Evolutionary conservation across 2,113 vertebrate species (phyloP), one percentile per base, ranked within the genome.

Genomic region (Clarias batrachus): DNA sequence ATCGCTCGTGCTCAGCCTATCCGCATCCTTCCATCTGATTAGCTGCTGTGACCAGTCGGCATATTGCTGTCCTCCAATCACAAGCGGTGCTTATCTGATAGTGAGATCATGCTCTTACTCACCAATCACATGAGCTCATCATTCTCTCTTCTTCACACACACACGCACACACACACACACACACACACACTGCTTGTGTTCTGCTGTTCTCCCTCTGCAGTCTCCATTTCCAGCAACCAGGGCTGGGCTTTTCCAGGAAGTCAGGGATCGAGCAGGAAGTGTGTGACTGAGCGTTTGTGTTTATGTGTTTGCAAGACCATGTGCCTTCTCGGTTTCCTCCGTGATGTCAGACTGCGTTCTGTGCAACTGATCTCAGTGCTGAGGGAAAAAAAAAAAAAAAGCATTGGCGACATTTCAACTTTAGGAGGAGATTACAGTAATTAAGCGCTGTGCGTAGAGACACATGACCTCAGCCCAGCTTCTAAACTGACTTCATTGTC

Each of bases 51-150:
- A 3, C 9, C 52, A 57, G 56, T 87, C 89, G 30, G 87, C 85
- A 88, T 66, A 90, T 56, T 81, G 65, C 82, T 54, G 27, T 82
- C 33, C 62, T 63, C 89, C 89, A 90, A 90, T 90, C 89, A 83
- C 37, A 78, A 57, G 27, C 33, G 25, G 60, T 14, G 70, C 68
- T 82, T 84, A 83, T 84, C 79, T 25, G 84, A 13, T 33, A 52
- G 84, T 88, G 89, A 90, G 81, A 81, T 90, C 89, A 86, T 90
- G 62, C 41, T 14, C 85, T 90, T 87, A 88, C 74, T 90, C 89
- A 90, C 82, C 85, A 76, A 86, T 90, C 89, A 86, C 87, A 88
- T 90, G 89, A 90, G 87, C 85, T 89, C 84, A 88, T 90, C 86
- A 70, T n/a, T 81, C 62, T 80, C 82, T 84, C 21, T 48, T 73